Conservation (phyloP, 92 coral and sea anemone species). For the Phymanthus crucifer region DNA sequence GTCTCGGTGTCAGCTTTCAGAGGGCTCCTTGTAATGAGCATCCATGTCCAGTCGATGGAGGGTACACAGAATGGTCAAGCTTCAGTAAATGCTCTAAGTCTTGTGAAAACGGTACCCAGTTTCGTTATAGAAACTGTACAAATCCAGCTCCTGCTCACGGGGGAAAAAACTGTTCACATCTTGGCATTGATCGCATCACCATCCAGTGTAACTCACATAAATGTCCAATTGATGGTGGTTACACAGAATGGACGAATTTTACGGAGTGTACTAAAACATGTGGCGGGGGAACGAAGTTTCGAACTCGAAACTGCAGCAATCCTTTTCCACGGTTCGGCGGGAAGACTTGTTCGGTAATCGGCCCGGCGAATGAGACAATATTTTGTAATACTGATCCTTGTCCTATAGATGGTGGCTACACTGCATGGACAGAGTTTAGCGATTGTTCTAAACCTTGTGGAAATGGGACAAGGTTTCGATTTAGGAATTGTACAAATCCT, state of each 20-base stretch:
- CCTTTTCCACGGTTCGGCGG: slow-evolving; percentile 74
- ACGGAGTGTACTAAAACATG: slow-evolving; percentile 63
- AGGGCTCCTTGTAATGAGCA: slow-evolving; percentile 40
- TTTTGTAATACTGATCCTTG: slow-evolving; percentile 64
- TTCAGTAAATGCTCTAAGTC: slow-evolving; percentile 72
- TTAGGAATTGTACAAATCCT: slow-evolving; percentile 68
- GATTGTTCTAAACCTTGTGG: slow-evolving; percentile 65
- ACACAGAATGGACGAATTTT: slow-evolving; percentile 69
- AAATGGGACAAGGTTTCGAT: slow-evolving; percentile 54
- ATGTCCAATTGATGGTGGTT: slow-evolving; percentile 73
- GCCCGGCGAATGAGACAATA: slow-evolving; percentile 41
- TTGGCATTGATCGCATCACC: slow-evolving; percentile 56
- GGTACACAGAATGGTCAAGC: slow-evolving; percentile 71
- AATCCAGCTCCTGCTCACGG: slow-evolving; percentile 82
- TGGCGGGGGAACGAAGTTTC: slow-evolving; percentile 61
- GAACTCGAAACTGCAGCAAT: slow-evolving; percentile 66
- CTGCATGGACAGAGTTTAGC: slow-evolving; percentile 63
- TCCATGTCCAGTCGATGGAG: slow-evolving; percentile 77
- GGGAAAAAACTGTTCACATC: slow-evolving; percentile 63
- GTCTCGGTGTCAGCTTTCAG: slow-evolving; percentile 45
- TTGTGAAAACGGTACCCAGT: slow-evolving; percentile 71
- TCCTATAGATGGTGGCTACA: slow-evolving; percentile 69
- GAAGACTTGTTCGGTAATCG: slow-evolving; percentile 55
- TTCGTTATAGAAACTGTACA: slow-evolving; percentile 65
- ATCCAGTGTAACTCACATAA: slow-evolving; percentile 55